phyloP scores from a whole-genome alignment of 2,888 invertebrate genomes.

The Acleris emargana region DNA sequence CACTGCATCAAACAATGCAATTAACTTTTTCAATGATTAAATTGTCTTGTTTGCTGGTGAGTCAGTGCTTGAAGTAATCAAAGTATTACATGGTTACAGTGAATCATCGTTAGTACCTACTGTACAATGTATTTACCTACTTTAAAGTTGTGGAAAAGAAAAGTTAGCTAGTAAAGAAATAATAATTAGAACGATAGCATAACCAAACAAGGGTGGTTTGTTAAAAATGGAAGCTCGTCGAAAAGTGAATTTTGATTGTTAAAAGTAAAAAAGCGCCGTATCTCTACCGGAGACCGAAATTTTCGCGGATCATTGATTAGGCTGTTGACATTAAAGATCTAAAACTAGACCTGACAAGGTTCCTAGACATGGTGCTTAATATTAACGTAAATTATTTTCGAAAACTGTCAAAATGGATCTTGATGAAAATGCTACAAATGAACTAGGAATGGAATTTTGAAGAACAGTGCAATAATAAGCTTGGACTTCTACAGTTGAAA shows the following conservation, averaged over 20 bases:
- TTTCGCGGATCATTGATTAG: neutral
- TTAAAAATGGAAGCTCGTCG: too few relatives aligned
- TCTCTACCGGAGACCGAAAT: too few relatives aligned
- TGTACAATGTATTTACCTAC: neutral
- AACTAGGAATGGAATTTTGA: too few relatives aligned
- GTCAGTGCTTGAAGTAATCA: slow-evolving; percentile 17
- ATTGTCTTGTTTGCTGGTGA: slow-evolving; percentile 21
- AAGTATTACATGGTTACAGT: slow-evolving; percentile 8
- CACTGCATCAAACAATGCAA: slow-evolving; percentile 32
- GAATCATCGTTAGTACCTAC: slow-evolving; percentile 2
- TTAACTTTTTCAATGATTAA: slow-evolving; percentile 32
- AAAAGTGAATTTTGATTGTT: too few relatives aligned
- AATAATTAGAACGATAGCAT: neutral
- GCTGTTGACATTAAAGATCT: neutral
- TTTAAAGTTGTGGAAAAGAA: too few relatives aligned
- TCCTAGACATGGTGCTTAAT: neutral
- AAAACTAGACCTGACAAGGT: neutral
- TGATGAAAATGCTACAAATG: neutral
- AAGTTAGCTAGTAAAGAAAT: neutral
- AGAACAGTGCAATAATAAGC: too few relatives aligned
- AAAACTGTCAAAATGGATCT: too few relatives aligned
- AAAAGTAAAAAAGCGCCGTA: too few relatives aligned
- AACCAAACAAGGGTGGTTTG: too few relatives aligned
- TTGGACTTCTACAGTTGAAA: too few relatives aligned
- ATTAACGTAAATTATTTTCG: too few relatives aligned